Percentiles rank a stretch among this genome's conserved stretches.
Evolutionary conservation across 2,888 invertebrate species (phyloP).

Genomic region (Embidobia sp.): DNA sequence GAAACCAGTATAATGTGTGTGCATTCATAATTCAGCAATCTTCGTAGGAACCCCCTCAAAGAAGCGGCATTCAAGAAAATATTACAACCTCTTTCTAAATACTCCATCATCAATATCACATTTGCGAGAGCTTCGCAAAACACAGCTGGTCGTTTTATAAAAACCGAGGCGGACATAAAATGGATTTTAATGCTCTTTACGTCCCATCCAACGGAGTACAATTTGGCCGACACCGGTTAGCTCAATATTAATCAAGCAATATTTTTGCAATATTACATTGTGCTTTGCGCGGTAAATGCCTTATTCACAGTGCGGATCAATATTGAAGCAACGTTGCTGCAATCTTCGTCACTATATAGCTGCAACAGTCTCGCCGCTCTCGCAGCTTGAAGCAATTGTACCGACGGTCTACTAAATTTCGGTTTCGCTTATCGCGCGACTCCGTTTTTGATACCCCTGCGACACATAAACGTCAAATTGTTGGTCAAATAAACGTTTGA

Average conservation of each 20-base stretch:
- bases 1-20: too few relatives aligned
- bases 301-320: slow-evolving; percentile 38
- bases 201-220: slow-evolving; percentile 1
- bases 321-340: slow-evolving; percentile 46
- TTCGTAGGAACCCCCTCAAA: background rate
- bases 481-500: slow-evolving; percentile 23
- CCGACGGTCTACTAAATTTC: slow-evolving; percentile 33
- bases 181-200: slow-evolving; percentile 31
- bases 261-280: slow-evolving; percentile 51
- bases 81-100: background rate
- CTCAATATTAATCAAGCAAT: slow-evolving; percentile 45
- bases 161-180: slow-evolving; percentile 11
- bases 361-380: slow-evolving; percentile 30
- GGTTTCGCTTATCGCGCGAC: slow-evolving; percentile 17
- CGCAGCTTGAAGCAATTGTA: slow-evolving; percentile 38
- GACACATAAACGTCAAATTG: slow-evolving; percentile 29
- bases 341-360: slow-evolving; percentile 39
- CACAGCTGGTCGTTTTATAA: slow-evolving; percentile 6
- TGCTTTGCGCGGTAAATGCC: slow-evolving; percentile 26
- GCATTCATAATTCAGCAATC: background rate
- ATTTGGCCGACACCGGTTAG: slow-evolving; percentile 1
- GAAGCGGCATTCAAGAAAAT: background rate
- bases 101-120: too few relatives aligned
- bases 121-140: too few relatives aligned
- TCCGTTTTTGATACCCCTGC: slow-evolving; percentile 16